phyloP scores from a whole-genome alignment of 2,113 vertebrate species.

The Pomatorhinus ruficollis region DNA sequence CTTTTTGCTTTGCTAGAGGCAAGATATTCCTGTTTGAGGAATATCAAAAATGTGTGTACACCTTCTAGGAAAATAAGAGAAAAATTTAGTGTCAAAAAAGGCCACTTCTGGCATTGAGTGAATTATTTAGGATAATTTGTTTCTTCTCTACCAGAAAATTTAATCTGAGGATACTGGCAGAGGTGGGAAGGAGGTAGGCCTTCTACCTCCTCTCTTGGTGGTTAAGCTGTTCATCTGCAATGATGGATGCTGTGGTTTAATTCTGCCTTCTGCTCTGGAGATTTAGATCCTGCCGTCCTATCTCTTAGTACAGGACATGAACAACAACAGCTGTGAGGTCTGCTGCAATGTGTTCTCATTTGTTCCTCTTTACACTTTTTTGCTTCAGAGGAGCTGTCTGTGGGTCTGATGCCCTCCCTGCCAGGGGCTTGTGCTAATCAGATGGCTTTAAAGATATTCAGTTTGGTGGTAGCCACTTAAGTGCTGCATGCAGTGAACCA shows the following conservation, averaged over 20 bases:
- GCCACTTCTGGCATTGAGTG: not conserved
- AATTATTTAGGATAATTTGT: not conserved
- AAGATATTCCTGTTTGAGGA: not conserved
- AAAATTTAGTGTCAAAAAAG: not conserved
- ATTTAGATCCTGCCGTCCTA: not conserved
- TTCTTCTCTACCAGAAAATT: not conserved
- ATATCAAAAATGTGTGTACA: not conserved
- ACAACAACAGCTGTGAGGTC: not conserved
- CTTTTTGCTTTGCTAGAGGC: not conserved
- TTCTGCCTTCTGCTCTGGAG: not conserved
- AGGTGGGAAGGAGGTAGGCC: not conserved
- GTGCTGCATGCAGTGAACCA: not conserved
- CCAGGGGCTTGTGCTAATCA: not conserved
- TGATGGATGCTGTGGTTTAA: not conserved
- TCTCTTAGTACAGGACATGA: not conserved
- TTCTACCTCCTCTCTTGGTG: not conserved
- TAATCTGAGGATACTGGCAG: not conserved
- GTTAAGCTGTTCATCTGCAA: not conserved
- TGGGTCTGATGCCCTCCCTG: not conserved
- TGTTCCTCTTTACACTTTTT: not conserved
- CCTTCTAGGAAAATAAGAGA: not conserved
- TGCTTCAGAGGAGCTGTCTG: not conserved
- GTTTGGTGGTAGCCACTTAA: not conserved
- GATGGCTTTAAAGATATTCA: not conserved
- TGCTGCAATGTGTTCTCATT: not conserved